These are phyloP conservation scores for Calvadosia cruxmelitensis DNA, from an alignment of 30 jellyfish, hydroid and myxozoan species.

Conservation along the genomic window DNA sequence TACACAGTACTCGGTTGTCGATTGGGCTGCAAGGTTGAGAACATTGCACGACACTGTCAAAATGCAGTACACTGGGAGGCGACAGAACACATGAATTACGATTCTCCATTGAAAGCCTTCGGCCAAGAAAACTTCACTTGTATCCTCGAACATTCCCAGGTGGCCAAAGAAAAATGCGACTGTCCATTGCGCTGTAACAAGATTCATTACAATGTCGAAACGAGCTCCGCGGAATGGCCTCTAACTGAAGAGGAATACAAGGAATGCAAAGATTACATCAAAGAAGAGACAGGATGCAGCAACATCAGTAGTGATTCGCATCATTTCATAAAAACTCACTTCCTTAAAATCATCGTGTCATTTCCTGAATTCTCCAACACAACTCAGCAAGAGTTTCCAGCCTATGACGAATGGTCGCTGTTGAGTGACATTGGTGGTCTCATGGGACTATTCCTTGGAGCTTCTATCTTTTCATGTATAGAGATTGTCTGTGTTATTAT, in stretches of 20 bases:
- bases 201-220: background rate
- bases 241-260: background rate
- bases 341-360: background rate
- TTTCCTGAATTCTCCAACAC: background rate
- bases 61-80: too few relatives aligned
- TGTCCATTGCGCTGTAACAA: background rate
- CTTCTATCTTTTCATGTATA: background rate
- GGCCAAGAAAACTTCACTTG: background rate
- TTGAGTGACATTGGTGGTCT: background rate
- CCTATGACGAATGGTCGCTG: background rate
- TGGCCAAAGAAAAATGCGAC: background rate
- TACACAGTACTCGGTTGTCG: constrained; percentile 1
- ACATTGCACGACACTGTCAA: too few relatives aligned
- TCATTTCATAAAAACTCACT: background rate
- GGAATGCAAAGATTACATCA: background rate
- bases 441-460: background rate
- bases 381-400: background rate
- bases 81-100: too few relatives aligned
- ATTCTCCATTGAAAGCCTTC: background rate
- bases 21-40: background rate
- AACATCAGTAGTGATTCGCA: background rate
- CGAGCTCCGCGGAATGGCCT: background rate
- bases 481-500: background rate
- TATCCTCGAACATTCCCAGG: background rate
- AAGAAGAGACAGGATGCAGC: background rate